Base-by-base conservation (phyloP, 1,140 invertebrate species). In the Teleogryllus occipitalis region DNA sequence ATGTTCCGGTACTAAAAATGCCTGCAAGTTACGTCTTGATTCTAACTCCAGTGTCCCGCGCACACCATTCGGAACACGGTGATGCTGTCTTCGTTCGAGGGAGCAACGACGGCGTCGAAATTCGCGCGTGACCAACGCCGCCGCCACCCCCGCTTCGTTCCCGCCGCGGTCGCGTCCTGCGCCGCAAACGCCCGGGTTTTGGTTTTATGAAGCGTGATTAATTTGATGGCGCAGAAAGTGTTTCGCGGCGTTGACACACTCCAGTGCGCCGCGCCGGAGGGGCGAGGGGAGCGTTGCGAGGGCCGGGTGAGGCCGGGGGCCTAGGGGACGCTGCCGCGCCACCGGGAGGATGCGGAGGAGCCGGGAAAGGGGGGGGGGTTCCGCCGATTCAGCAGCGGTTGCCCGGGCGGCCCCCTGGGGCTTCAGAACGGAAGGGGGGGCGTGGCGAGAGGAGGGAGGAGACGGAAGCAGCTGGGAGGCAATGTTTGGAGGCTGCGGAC, bases 151-250 rank as follows among this genome's bases (percentile, higher is more conserved):
- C 27, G 27, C 27, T 39, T 39, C 27, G 27, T 39, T 39, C 27
- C 27, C 27, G 27, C 27, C 27, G 27, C 27, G 27, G 27, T 39
- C 27, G 27, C 27, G 27, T 39, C 54, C 54, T 18, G 54, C 54
- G 54, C 54, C 54, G 54, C 54, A 65, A 65, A 65, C 54, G 54
- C 10, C 54, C 18, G 10, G 18, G 54, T 65, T 65, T 65, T 65
- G 54, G 54, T 65, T 65, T 65, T 65, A 65, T 65, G 54, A 65
- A 65, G 54, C 54, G 54, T 65, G 54, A 65, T 65, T 65, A 65
- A 65, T 65, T 65, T 65, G 54, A 65, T 65, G 54, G 54, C 18
- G 54, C 54, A 65, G 54, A 65, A 65, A 65, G 27, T 39, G 27
- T 65, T 10, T 14, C 18, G 54, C 54, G 54, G 10, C 54, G 54